Conservation (phyloP, 1,140 invertebrate genomes). For the Bombyx mandarina region DNA sequence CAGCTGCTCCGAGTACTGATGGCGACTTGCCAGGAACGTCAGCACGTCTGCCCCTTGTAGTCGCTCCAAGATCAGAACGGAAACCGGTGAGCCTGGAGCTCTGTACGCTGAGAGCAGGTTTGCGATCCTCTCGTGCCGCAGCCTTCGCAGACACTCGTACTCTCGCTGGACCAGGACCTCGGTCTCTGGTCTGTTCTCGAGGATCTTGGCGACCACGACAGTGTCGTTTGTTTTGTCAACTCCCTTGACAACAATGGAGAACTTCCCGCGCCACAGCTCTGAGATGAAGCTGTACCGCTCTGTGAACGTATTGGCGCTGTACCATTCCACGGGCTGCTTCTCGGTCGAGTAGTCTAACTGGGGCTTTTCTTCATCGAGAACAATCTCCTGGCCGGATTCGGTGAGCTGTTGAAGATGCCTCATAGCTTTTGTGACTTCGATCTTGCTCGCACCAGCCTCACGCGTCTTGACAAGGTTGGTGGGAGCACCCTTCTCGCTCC, state of each 20-base stretch:
- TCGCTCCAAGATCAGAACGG: constrained; percentile 87
- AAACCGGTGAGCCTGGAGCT: constrained; percentile 74
- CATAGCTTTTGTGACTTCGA: constrained; percentile 85
- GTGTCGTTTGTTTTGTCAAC: constrained; percentile 80
- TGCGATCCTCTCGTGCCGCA: constrained; percentile 90
- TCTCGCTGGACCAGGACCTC: constrained; percentile 81
- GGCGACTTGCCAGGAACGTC: constrained; percentile 87
- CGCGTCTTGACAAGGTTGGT: constrained; percentile 80
- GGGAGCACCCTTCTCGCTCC: constrained; percentile 86
- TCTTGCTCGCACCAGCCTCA: constrained; percentile 75
- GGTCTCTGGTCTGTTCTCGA: constrained; percentile 78
- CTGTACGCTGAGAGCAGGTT: constrained; percentile 81
- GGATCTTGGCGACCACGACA: constrained; percentile 84
- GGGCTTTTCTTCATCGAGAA: constrained; percentile 75
- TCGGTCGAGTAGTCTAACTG: constrained; percentile 83
- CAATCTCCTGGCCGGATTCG: constrained; percentile 81
- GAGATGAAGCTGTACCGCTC: constrained; percentile 87
- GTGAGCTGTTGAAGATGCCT: constrained; percentile 86
- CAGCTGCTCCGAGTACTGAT: constrained; percentile 92
- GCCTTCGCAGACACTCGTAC: constrained; percentile 83
- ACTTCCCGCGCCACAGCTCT: constrained; percentile 86
- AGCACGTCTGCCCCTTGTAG: constrained; percentile 93
- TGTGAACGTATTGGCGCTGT: constrained; percentile 74
- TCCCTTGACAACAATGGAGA: constrained; percentile 88
- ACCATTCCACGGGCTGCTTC: constrained; percentile 81